Percentiles rank a stretch among this genome's conserved stretches.
These are phyloP conservation scores for Sebastes taczanowskii DNA, from an alignment of 2,797 vertebrate genomes.

Conservation along the genomic window DNA sequence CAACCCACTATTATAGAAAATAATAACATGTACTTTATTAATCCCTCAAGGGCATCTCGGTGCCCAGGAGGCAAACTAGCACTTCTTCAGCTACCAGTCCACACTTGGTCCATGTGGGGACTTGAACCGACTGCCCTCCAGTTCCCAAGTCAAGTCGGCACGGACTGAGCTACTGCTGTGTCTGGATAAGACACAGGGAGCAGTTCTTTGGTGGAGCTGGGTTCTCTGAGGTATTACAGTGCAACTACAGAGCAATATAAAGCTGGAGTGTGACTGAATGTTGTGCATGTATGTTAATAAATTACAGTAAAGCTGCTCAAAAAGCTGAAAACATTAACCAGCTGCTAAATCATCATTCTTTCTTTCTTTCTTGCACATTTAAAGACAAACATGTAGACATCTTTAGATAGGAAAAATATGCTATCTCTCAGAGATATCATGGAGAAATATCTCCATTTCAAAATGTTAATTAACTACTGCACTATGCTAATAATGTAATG, in stretches of 20 bases:
- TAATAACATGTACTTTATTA: no score
- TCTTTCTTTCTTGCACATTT: background rate
- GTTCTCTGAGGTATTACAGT: background rate
- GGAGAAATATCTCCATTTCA: background rate
- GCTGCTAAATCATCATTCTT: background rate
- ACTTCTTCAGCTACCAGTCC: no score
- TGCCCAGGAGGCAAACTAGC: no score
- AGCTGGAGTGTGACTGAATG: background rate
- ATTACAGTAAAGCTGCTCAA: background rate
- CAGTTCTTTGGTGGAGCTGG: background rate
- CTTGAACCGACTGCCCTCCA: rapidly evolving
- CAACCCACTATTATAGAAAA: background rate
- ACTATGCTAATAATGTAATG: background rate
- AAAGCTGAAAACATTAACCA: background rate
- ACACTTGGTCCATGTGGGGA: no score
- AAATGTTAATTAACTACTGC: background rate
- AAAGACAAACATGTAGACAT: background rate
- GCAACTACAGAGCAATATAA: background rate
- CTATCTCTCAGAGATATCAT: background rate
- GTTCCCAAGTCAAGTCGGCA: no score
- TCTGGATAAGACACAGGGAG: background rate
- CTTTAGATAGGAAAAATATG: background rate
- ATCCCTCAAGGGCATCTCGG: no score
- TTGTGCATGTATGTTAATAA: background rate
- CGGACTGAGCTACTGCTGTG: no score